Conservation (phyloP, 1,140 invertebrate genomes). For the Aphelenchoides avenae region DNA sequence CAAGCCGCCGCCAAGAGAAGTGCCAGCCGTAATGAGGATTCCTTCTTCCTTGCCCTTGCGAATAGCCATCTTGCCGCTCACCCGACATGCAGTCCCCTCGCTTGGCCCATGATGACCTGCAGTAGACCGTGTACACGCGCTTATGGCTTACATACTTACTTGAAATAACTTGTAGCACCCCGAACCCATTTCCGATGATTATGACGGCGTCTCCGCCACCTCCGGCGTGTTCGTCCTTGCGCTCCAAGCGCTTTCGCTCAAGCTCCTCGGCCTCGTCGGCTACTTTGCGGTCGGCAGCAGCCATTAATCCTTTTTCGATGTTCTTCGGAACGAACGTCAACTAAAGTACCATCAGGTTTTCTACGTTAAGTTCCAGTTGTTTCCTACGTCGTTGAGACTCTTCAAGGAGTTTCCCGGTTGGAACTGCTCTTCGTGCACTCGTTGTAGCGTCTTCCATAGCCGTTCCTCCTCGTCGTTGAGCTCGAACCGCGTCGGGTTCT, state of each 20-base stretch:
- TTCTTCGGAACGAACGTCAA: slow-evolving; percentile 46
- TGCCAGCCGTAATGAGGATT: slow-evolving; percentile 47
- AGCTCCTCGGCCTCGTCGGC: slow-evolving; percentile 36
- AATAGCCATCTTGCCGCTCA: slow-evolving; percentile 48
- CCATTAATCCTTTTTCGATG: slow-evolving; percentile 41
- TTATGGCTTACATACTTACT: not conserved
- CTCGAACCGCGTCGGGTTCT: slow-evolving; percentile 43
- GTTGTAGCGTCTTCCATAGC: slow-evolving; percentile 48
- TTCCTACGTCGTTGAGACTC: slow-evolving; percentile 48
- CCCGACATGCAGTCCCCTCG: slow-evolving; percentile 49
- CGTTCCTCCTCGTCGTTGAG: slow-evolving; percentile 49
- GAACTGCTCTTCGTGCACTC: slow-evolving; percentile 45
- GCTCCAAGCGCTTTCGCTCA: slow-evolving; percentile 21
- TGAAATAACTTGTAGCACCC: slow-evolving; percentile 54
- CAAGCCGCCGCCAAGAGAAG: slow-evolving; percentile 28
- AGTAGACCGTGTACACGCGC: slow-evolving; percentile 1
- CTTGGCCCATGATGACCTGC: slow-evolving; percentile 26
- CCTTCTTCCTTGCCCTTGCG: slow-evolving; percentile 49
- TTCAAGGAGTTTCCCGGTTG: slow-evolving; percentile 39
- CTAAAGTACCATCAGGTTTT: no score
- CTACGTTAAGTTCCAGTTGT: not conserved
- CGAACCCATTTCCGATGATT: slow-evolving; percentile 55
- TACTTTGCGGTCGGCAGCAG: slow-evolving; percentile 50
- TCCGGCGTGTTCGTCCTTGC: slow-evolving; percentile 1
- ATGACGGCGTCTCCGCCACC: slow-evolving; percentile 34